A percentile compares a stretch with the other conserved stretches of the same genome.
Evolutionary conservation across 2,888 invertebrate genomes (phyloP).

Genomic region (Deroplatys truncata): DNA sequence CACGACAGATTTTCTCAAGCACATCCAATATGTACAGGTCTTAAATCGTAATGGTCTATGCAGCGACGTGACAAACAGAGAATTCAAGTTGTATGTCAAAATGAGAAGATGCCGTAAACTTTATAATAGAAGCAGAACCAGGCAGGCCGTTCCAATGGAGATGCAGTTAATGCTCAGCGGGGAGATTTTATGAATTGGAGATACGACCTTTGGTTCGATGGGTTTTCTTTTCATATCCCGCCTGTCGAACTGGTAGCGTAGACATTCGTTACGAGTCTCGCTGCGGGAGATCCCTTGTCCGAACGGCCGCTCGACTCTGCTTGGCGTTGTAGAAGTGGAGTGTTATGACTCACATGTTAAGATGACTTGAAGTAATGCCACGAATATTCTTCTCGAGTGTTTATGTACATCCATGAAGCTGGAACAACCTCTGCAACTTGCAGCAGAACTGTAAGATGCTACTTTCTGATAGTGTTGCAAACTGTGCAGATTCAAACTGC

Average conservation of each 20-base stretch:
- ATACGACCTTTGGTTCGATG: background rate
- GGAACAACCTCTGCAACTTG: background rate
- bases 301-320: background rate
- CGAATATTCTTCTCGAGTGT: background rate
- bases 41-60: background rate
- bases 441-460: background rate
- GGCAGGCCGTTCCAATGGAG: background rate
- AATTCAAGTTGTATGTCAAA: background rate
- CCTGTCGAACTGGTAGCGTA: background rate
- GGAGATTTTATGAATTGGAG: background rate
- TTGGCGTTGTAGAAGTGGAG: background rate
- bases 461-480: background rate
- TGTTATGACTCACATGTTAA: background rate
- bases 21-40: background rate
- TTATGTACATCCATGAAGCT: background rate
- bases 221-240: background rate
- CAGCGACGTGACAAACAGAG: background rate
- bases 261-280: background rate
- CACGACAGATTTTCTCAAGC: too few species aligned
- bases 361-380: background rate
- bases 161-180: background rate
- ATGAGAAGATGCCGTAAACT: background rate
- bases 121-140: background rate
- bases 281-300: background rate
- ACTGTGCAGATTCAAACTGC: too few species aligned